These are phyloP conservation scores for Pogonophryne albipinna DNA, from an alignment of 2,797 vertebrate genomes.

Conservation along the genomic window DNA sequence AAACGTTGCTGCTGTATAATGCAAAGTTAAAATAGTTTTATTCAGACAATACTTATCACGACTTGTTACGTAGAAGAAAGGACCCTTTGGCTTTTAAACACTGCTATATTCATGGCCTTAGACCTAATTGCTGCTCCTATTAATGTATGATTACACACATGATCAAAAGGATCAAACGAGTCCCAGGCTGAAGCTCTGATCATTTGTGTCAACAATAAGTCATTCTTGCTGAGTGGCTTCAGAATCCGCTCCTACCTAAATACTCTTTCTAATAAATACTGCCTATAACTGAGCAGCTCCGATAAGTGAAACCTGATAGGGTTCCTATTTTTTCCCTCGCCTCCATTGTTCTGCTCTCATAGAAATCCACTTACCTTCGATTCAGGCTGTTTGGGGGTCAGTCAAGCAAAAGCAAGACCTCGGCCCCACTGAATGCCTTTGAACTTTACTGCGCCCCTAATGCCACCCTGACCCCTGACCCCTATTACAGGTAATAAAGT, in stretches of 20 bases:
- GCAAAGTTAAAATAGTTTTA: not conserved
- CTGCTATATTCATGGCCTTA: slow-evolving; percentile 15
- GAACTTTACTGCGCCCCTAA: slow-evolving; percentile 97
- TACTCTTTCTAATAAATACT: slow-evolving; percentile 65
- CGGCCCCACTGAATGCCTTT: slow-evolving; percentile 93
- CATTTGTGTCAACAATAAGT: slow-evolving; percentile 44
- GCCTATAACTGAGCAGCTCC: slow-evolving; percentile 62
- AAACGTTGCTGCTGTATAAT: not conserved
- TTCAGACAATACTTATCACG: not conserved
- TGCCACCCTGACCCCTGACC: slow-evolving; percentile 94
- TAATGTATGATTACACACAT: slow-evolving; percentile 14
- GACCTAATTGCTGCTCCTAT: slow-evolving; percentile 6
- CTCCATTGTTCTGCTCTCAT: slow-evolving; percentile 78
- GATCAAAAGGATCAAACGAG: slow-evolving; percentile 43
- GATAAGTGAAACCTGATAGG: slow-evolving; percentile 72
- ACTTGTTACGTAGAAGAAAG: not conserved
- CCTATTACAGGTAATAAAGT: slow-evolving; percentile 99
- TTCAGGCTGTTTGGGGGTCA: slow-evolving; percentile 90
- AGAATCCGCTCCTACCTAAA: slow-evolving; percentile 50
- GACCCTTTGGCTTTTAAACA: slow-evolving; percentile 15
- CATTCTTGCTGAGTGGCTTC: slow-evolving; percentile 46
- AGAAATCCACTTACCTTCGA: slow-evolving; percentile 86
- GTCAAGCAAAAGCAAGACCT: slow-evolving; percentile 92
- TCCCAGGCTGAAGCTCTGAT: slow-evolving; percentile 20
- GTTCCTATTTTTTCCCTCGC: slow-evolving; percentile 54